phyloP scores from a whole-genome alignment of 2,797 vertebrate genomes.

The Rhabdophis nuchalis region DNA sequence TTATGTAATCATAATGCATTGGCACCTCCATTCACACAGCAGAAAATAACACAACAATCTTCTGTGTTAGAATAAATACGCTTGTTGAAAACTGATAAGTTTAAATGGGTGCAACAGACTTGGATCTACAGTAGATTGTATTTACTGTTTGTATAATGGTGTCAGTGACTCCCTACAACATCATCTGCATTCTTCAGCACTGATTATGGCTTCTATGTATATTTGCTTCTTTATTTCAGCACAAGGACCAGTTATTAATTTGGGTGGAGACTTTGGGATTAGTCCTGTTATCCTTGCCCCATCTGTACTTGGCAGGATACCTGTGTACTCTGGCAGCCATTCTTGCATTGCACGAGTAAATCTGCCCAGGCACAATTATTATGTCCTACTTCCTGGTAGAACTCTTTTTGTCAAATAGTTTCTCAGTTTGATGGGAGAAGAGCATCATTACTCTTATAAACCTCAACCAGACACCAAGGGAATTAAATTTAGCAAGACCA shows the following conservation, averaged over 20 bases:
- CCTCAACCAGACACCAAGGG: neutral
- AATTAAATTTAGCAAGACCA: neutral
- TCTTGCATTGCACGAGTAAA: neutral
- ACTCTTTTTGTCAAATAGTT: neutral
- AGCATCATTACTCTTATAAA: neutral
- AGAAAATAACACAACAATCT: neutral
- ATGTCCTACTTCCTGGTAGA: neutral
- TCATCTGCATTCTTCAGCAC: neutral
- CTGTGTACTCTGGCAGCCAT: neutral
- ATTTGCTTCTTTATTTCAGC: neutral
- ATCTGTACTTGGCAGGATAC: neutral
- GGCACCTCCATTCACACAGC: neutral
- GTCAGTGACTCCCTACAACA: neutral
- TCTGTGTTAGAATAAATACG: neutral
- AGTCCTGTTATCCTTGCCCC: neutral
- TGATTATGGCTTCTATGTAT: neutral
- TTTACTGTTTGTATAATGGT: neutral
- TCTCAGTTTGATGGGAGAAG: neutral
- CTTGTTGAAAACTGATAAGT: neutral
- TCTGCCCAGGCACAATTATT: neutral
- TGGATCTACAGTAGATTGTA: neutral
- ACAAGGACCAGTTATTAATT: neutral
- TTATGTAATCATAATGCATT: neutral
- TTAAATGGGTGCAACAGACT: neutral
- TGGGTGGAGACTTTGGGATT: neutral